Percentiles rank a stretch among this genome's conserved stretches.
Conservation (phyloP, 1,140 invertebrate species). For the Caenorhabditis inopinata region DNA sequence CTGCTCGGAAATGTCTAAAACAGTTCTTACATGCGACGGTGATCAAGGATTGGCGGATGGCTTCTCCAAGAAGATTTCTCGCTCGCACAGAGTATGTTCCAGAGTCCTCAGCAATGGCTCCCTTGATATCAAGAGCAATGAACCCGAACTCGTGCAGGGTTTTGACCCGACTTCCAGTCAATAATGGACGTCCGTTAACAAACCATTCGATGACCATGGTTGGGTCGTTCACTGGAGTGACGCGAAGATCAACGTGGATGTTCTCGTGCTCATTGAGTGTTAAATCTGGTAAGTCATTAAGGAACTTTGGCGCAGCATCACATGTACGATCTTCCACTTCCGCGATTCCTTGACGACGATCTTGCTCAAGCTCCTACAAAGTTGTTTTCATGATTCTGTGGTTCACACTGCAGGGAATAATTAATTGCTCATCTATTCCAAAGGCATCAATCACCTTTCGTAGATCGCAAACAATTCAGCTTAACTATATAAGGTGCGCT, state of each 20-base stretch:
- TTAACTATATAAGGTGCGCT: background rate
- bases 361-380: constrained; percentile 83
- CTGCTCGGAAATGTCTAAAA: background rate
- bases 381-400: constrained; percentile 62
- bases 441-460: no score
- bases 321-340: constrained; percentile 67
- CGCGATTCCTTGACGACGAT: constrained; percentile 72
- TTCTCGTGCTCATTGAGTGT: constrained; percentile 55
- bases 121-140: constrained; percentile 90
- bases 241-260: constrained; percentile 56
- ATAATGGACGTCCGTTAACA: constrained; percentile 77
- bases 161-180: constrained; percentile 84
- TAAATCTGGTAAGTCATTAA: constrained; percentile 56
- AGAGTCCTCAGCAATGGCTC: constrained; percentile 53
- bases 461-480: no score
- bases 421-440: no score
- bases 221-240: constrained; percentile 87
- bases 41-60: constrained; percentile 50
- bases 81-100: constrained; percentile 50
- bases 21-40: constrained; percentile 48
- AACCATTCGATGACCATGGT: constrained; percentile 96
- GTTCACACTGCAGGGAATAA: no score
- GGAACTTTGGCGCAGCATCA: constrained; percentile 60
- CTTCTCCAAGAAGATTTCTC: constrained; percentile 53
- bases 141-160: constrained; percentile 97